Evolutionary conservation across 2,113 vertebrate genomes (phyloP).

Genomic region (Campylorhamphus procurvoides): DNA sequence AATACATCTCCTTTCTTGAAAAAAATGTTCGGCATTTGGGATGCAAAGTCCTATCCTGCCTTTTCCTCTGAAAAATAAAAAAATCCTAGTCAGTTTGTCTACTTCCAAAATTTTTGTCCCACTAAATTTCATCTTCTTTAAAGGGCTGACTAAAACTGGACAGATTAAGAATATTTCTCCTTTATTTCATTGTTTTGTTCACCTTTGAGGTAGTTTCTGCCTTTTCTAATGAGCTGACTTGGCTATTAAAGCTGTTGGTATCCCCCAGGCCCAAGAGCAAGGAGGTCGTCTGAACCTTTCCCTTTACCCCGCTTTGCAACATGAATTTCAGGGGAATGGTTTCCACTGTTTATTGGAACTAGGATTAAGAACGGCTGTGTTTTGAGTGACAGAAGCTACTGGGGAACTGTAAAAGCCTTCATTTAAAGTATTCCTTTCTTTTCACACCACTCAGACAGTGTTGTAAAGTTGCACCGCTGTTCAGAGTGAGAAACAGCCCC

Average conservation of each 20-base stretch:
- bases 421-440: background rate
- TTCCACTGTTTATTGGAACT: constrained; percentile 24
- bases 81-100: background rate
- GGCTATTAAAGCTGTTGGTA: background rate
- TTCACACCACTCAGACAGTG: background rate
- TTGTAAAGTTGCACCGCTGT: background rate
- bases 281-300: background rate
- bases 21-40: background rate
- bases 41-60: background rate
- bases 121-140: background rate
- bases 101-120: background rate
- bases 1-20: background rate
- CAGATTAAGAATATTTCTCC: background rate
- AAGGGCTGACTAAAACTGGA: background rate
- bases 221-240: background rate
- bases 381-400: constrained; percentile 29
- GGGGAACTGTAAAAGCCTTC: constrained; percentile 11
- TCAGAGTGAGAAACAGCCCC: background rate
- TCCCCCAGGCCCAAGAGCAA: background rate
- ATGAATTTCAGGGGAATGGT: background rate
- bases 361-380: constrained; percentile 16
- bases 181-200: background rate
- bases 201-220: background rate
- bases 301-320: background rate
- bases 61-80: background rate